Evolutionary conservation across 2,797 vertebrate genomes (phyloP), one percentile per base, ranked within the genome.

Genomic region (Telmatherina bonti): DNA sequence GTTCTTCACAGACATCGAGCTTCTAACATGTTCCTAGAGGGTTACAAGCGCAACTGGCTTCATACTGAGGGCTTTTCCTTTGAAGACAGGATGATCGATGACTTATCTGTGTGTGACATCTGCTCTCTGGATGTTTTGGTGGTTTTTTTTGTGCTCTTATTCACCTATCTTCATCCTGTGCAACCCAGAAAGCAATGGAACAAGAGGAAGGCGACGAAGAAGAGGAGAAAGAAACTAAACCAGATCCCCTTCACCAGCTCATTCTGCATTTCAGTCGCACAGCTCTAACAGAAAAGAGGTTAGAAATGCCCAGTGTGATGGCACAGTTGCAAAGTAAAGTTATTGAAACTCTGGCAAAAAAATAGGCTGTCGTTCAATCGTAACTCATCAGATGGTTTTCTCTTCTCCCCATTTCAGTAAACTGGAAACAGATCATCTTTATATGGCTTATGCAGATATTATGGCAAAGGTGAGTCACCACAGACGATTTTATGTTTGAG

Each of bases 221-320:
- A 30, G 97, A 97, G 36, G 93, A 95, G 88, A 91, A 62, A 15
- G 97, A 99, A 68, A 94, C 96, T 5, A 97, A 97, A 69, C 97
- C 97, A 0, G 97, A 98, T 70, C 97, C 97, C 7, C 94, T 99
- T 41, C 97, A 98, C 67, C 97, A 99, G 89, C 94, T 99, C 24
- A 97, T 99, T 85, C 93, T 99, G 73, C 97, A 99, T 90, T 99
- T 99, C 74, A 99, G 97, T 85, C 95, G 97, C 8, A 97, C 97
- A 0, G 97, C 97, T 8, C 91, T 98, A 10, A 98, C 97, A 1
- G 97, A 99, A 86, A 97, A 96, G 84, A 97, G 95, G 97, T 97
- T 72, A 82, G 90, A 73, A 3, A 29, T 22, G 7, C 38, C 49
- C 20, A 31, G 1, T 1, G 22, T 33, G 10, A 29, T 12, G 9